Percentiles rank a stretch among this genome's conserved stretches.
phyloP scores from a whole-genome alignment of 2,888 invertebrate species.

The Hedya salicella region DNA sequence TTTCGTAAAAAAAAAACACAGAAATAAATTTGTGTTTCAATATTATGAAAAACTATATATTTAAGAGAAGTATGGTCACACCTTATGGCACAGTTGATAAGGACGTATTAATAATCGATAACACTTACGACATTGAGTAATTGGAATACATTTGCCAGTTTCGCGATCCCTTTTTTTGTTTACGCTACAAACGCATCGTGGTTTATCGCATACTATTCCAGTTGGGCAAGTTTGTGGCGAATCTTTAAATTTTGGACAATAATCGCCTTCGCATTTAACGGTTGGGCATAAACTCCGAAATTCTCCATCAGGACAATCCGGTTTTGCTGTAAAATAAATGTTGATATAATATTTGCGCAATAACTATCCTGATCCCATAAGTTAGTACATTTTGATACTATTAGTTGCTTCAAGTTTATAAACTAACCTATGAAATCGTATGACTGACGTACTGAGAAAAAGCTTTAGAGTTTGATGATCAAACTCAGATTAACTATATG shows the following conservation, averaged over 20 bases:
- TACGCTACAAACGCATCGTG: neutral
- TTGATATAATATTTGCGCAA: neutral
- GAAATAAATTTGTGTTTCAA: too few species aligned
- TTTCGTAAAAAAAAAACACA: too few species aligned
- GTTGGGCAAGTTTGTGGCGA: slow-evolving; percentile 43
- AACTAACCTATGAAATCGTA: too few species aligned
- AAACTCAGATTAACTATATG: too few species aligned
- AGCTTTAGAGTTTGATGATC: too few species aligned
- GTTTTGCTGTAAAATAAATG: slow-evolving; percentile 24
- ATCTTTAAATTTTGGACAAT: slow-evolving; percentile 44
- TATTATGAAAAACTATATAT: too few species aligned
- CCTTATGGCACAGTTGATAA: neutral
- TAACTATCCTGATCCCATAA: too few species aligned
- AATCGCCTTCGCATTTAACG: slow-evolving; percentile 45
- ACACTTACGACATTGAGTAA: slow-evolving; percentile 40
- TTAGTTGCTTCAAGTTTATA: too few species aligned
- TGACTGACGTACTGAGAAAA: too few species aligned
- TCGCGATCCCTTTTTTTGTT: neutral
- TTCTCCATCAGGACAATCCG: slow-evolving; percentile 45
- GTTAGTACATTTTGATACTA: too few species aligned
- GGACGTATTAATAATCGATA: neutral
- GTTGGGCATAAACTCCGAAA: slow-evolving; percentile 42
- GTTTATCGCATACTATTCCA: slow-evolving; percentile 44
- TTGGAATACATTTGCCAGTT: slow-evolving; percentile 22
- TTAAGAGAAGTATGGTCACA: too few species aligned